Base-by-base conservation (phyloP, 2,113 vertebrate species). In the Pungitius pungitius region DNA sequence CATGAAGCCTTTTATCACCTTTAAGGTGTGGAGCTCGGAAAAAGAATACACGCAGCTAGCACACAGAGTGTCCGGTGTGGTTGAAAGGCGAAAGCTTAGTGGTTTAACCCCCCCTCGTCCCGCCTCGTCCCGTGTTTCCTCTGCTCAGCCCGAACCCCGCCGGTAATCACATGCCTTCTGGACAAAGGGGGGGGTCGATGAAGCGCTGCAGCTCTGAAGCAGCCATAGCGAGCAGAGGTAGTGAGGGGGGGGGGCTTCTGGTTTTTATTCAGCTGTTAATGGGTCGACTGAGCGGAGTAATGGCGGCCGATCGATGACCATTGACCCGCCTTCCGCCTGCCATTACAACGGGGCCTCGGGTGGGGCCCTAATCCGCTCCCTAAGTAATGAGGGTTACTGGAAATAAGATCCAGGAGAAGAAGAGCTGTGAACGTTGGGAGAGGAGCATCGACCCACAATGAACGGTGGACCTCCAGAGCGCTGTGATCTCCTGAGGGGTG, bases 221-320 rank as follows among this genome's bases (percentile, higher is more conserved):
- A 83, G 69, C 62, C 63, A 65, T 60, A 24, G 60, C 59, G 52
- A 65, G 4, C 15, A 8, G 24, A 77, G 65, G 37, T 27, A 40
- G 69, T 63, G 67, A 63, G 84, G 61, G 55, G 14, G 22, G 13
- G 40, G 59, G 55, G 47, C 57, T 14, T 78, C 63, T 69, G 65
- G 37, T 57, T 85, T 84, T 86, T 83, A 87, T 86, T 89, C 84
- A 85, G 80, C 81, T 17, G 33, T 80, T 87, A 90, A 87, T 89
- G 89, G 82, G n/a, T 81, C 81, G 42, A 82, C 86, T 71, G 75
- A 67, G 62, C 6, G 52, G 75, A 85, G 85, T 88, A 87, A 87
- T 85, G 80, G 88, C 30, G 73, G 49, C 45, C 15, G 82, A 89
- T 89, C 84, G 57, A 89, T 89, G 57, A 39, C 76, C 71, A 86